Base-by-base conservation (phyloP, 2,888 invertebrate species). In the Heliconius cydno region DNA sequence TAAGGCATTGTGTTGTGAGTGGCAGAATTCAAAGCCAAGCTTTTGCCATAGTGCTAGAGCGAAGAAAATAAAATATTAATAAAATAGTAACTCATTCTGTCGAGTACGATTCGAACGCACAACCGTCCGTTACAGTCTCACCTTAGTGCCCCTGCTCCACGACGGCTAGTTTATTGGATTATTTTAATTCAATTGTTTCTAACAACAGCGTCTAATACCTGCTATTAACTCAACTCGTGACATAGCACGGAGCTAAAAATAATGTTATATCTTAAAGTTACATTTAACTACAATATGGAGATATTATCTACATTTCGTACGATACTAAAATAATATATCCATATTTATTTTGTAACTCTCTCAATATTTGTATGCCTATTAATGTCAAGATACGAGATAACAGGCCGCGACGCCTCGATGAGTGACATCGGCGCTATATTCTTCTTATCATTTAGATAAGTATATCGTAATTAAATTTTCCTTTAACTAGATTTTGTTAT, bases 371-470 rank as follows among this genome's bases (percentile, higher is more conserved):
- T 60, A 34, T 15, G 19, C 6, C 15, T 46, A 73, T 34, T 34
- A 57, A 73, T 60, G 73, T 73, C 73, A 34, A 73, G 73, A 60
- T 73, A 73, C 12, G 57, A 34, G 57, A 73, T 73, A 73, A 34
- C 30, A 60, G 15, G n/a, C 22, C 34, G 22, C 46, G 34, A 34
- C 2, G 30, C 25, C 46, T 41, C 19, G 28, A 28, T 72, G 57
- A 73, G 34, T 34, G 34, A 60, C 57, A 60, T 60, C 34, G 68
- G n/a, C 38, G 72, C 57, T 57, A n/a, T 13, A 57, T n/a, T 72
- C 28, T 25, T 72, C 30, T 72, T 57, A 73, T 73, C 73, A 60
- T 19, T 2, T 30, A 57, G 57, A 30, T 73, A 73, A 30, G 7
- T 72, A 57, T 72, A 12, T 73, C 34, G 34, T 73, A 73, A 73